Base-by-base conservation (phyloP, 2,888 invertebrate species). In the Gastrophysa polygoni region DNA sequence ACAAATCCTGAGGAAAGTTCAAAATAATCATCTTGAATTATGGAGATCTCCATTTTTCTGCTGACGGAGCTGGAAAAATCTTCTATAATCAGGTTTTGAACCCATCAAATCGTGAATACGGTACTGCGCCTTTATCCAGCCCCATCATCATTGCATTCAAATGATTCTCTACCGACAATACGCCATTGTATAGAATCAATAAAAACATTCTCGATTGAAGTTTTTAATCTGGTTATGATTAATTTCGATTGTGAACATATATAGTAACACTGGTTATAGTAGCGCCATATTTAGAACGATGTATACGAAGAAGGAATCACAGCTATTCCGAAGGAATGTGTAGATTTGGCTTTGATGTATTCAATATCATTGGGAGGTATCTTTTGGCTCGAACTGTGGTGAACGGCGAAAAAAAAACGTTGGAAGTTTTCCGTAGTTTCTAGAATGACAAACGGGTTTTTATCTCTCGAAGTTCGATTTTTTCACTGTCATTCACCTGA, bases 301-400 rank as follows among this genome's bases (percentile, higher is more conserved):
- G 38, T 28, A 44, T 29, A 65, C 52, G 38, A 68, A 62, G 65
- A 60, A 63, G 68, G 61, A 61, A 38, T 43, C 59, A 50, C 43
- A 59, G 66, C 64, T 68, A 63, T 68, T 68, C 52, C 47, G 62
- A 47, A 54, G 48, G 66, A 64, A 63, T 64, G 63, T 47, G 57
- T 64, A 66, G 60, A 64, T 66, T 68, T 51, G 52, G 64, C 52
- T 66, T 16, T 62, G 52, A 55, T 55, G 59, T 52, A 58, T 58
- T 61, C 57, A 50, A 57, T 64, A 64, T 58, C 56, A 58, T 61
- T 61, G 58, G 61, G 50, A 28, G 46, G 52, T 46, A 44, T 32
- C 34, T 55, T 58, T 47, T 61, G 61, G 51, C 14, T 14, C 14
- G 14, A 14, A 6, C 38, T n/a, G n/a, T n/a, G n/a, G n/a, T n/a